Evolutionary conservation across 2,797 vertebrate genomes (phyloP), one percentile per base, ranked within the genome.

Genomic region (Sciurus carolinensis): DNA sequence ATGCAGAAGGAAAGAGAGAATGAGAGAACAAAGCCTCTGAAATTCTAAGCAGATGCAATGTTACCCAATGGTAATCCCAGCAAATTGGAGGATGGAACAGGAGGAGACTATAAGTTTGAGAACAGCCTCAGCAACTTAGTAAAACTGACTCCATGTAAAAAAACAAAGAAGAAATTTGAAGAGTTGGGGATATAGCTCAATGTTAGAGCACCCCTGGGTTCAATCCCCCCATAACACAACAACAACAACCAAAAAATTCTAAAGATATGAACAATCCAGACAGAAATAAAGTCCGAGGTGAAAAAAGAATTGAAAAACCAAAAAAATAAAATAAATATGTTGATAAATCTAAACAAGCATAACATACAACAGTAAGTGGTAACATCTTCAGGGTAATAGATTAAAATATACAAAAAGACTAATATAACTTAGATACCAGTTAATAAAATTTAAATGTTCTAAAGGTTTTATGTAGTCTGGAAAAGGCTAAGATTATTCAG

Each of bases 391-490:
- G 36, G n/a, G n/a, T 22, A n/a, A 69, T 18, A 3, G 30, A 66
- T n/a, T 66, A 22, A 83, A 66, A 59, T 77, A 59, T n/a, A 62
- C 39, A 50, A 50, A 94, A 90, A 36, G 33, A 75, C 39, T 84
- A 90, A 71, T 22, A 42, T 39, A 39, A 62, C 9, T 81, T 73
- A 20, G 5, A 14, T 42, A 10, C 33, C 17, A 18, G 59, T 59
- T 80, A 81, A 64, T 14, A 84, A 39, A 76, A 79, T 87, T 87
- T 87, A 72, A 72, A 20, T 85, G 24, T 77, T 84, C 33, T 77
- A 18, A 77, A 77, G n/a, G 33, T 39, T 84, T 90, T 71, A 5
- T 62, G 7, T 64, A 42, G 20, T 69, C 24, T 77, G 15, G 7
- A 62, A 52, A 84, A 59, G 50, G 20, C 26, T 59, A 59, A 30